Evolutionary conservation across 2,888 invertebrate species (phyloP).

Genomic region (Camptogramma bilineatum): DNA sequence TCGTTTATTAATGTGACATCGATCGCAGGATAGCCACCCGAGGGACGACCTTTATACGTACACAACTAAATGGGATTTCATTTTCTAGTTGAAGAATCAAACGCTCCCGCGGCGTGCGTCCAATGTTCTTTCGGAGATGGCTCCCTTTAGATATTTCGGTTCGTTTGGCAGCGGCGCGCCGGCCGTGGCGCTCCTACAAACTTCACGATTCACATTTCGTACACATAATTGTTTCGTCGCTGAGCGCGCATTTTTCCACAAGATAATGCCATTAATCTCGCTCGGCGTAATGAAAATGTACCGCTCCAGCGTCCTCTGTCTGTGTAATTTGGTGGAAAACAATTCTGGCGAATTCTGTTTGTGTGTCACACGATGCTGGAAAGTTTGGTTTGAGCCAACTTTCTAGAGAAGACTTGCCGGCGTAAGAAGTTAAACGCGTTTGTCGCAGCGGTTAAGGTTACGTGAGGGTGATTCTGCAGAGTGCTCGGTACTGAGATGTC

Average conservation of each 20-base stretch:
- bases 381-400: constrained; percentile 53
- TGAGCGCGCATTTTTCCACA: constrained; percentile 72
- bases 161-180: constrained; percentile 53
- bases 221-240: constrained; percentile 70
- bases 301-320: constrained; percentile 53
- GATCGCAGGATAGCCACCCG: constrained; percentile 59
- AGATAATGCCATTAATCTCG: constrained; percentile 78
- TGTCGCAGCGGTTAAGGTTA: constrained; percentile 47
- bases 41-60: constrained; percentile 60
- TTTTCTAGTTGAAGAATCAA: constrained; percentile 82
- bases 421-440: constrained; percentile 61
- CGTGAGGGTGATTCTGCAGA: constrained; percentile 42
- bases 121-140: constrained; percentile 60
- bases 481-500: constrained; percentile 42
- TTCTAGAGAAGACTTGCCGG: constrained; percentile 50
- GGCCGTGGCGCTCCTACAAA: constrained; percentile 37
- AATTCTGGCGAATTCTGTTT: constrained; percentile 59
- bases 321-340: constrained; percentile 62
- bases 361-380: constrained; percentile 50
- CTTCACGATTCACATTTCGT: constrained; percentile 50
- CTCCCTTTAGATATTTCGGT: constrained; percentile 64
- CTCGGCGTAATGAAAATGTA: constrained; percentile 72
- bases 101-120: constrained; percentile 64
- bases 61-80: constrained; percentile 76
- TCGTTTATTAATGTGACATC: constrained; percentile 78